Conservation (phyloP, 2,113 vertebrate species). For the Haplochromis vanheusdeni region DNA sequence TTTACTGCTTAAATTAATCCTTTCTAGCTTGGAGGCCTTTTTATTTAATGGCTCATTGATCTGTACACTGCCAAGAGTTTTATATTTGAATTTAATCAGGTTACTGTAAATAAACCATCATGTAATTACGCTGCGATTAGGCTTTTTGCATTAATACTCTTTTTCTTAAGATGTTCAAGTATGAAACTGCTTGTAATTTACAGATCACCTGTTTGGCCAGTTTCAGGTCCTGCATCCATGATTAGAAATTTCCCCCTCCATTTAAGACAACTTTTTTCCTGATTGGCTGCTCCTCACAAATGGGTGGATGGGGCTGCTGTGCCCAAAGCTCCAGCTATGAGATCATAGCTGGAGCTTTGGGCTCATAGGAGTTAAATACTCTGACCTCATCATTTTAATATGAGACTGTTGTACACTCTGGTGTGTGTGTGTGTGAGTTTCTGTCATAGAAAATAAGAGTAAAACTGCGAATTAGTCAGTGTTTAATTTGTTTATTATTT, state of each 20-base stretch:
- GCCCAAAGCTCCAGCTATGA: accelerated
- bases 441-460: background rate
- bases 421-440: background rate
- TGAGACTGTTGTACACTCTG: background rate
- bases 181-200: background rate
- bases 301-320: background rate
- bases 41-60: background rate
- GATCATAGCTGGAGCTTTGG: accelerated
- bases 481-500: background rate
- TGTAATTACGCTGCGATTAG: background rate
- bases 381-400: background rate
- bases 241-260: background rate
- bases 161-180: background rate
- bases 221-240: background rate
- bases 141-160: background rate
- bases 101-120: background rate
- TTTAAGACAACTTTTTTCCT: background rate
- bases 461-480: background rate
- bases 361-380: background rate
- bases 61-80: background rate
- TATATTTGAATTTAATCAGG: background rate
- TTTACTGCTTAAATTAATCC: background rate
- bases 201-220: background rate
- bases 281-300: background rate
- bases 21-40: background rate